Base-by-base conservation (phyloP, 1,140 invertebrate species). In the Anastatus disparis region DNA sequence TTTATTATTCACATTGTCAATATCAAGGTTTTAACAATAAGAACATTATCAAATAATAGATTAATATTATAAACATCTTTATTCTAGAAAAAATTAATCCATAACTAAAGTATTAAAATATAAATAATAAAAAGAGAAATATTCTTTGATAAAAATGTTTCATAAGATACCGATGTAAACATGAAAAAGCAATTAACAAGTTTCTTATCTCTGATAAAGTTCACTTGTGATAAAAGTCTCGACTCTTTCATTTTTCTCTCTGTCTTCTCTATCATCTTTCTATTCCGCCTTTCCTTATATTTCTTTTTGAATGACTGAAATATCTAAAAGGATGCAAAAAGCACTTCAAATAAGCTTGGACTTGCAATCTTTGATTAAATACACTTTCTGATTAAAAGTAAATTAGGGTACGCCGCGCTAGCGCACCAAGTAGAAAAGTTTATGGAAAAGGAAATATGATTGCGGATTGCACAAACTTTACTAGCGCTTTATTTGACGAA, bases 311-410 rank as follows among this genome's bases (percentile, higher is more conserved):
- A 27, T 52, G 22, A 27, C 50, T 52, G 50, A 27, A 52, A 52
- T 52, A 52, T 7, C 10, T 27, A 27, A 4, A n/a, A 13, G 50
- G 35, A 29, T 22, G 59, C 59, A 35, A 63, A 38, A 63, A 38
- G 44, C 27, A 48, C 35, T 35, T 50, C 27, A 50, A 50, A 35
- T 35, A 48, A 63, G 44, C 59, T 7, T 2, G 24, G n/a, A 31
- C 62, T 24, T 10, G 31, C 48, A 12, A 64, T 64, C 29, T 64
- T 64, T 64, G 46, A 52, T 64, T 52, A 64, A 64, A 64, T 64
- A 38, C 48, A 13, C 29, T 64, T 26, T 64, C 31, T 64, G 62
- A 52, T 64, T 52, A 38, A 64, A 64, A 53, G 62, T 64, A 64
- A 64, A 64, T 64, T 53, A 64, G 48, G 29, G 20, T n/a, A 24